A percentile compares a stretch with the other conserved stretches of the same genome.
Evolutionary conservation across 1,140 invertebrate species (phyloP).

Genomic region (Diplogasteroides magnus): DNA sequence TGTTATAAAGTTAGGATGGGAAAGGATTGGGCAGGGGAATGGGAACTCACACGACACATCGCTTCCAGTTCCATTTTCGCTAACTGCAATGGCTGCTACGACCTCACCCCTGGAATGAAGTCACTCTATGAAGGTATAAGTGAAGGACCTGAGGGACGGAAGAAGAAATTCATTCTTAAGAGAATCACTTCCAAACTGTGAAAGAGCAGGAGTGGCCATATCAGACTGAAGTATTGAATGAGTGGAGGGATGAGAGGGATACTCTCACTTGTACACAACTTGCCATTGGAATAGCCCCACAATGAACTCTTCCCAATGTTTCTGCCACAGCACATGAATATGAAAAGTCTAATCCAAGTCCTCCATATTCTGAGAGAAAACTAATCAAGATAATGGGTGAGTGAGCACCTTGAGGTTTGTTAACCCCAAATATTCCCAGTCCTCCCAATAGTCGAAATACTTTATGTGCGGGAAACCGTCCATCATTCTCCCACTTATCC

Average conservation of each 20-base stretch:
- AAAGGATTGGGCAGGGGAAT: too few species aligned
- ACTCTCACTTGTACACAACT: conserved; percentile 64
- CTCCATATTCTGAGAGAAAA: conserved; percentile 62
- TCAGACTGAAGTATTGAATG: conserved; percentile 34
- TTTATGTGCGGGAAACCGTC: conserved; percentile 61
- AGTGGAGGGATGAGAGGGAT: conserved; percentile 60
- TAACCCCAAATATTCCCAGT: conserved; percentile 63
- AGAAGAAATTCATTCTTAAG: conserved; percentile 64
- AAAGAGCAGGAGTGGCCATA: conserved; percentile 43
- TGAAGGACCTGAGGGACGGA: too few species aligned
- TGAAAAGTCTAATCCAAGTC: conserved; percentile 63
- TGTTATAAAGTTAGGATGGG: too few species aligned
- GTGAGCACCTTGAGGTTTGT: conserved; percentile 58
- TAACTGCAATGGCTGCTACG: conserved; percentile 63
- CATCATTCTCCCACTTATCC: conserved; percentile 62
- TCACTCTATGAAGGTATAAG: too few species aligned
- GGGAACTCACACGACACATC: conserved; percentile 61
- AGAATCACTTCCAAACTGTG: conserved; percentile 63
- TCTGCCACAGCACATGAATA: conserved; percentile 63
- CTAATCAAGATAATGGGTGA: conserved; percentile 3
- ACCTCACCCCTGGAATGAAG: too few species aligned
- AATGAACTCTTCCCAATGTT: conserved; percentile 61
- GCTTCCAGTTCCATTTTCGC: conserved; percentile 62
- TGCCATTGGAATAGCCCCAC: conserved; percentile 62
- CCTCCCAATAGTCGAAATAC: conserved; percentile 63